Evolutionary conservation across 1,140 invertebrate genomes (phyloP), one percentile per base, ranked within the genome.

Genomic region (Lepeophtheirus salmonis): DNA sequence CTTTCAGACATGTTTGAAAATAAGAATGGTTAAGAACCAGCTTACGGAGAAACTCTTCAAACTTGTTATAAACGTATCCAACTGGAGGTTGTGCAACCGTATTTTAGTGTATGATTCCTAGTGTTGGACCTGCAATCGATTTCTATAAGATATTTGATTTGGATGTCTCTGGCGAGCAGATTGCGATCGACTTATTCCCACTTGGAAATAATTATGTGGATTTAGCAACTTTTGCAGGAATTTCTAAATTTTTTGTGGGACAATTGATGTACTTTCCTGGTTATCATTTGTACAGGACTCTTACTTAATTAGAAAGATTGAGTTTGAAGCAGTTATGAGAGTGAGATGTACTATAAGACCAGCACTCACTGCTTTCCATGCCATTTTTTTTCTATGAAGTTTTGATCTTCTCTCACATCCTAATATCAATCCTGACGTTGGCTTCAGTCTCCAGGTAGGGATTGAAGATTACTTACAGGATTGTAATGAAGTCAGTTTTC

Each of bases 321-420:
- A 95, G 26, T 97, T 98, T 70, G 96, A 99, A 73, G 88, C 96
- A 41, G 95, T 99, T 0, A 92, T 99, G 89, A 78, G 96, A 68
- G 83, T 98, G 60, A 78, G 95, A 3, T 97, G 90, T 69, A 65
- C 64, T 67, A 79, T 83, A 70, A 87, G 95, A 16, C 72, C 98
- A 50, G 78, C 85, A 24, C 91, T 98, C 64, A 90, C 97, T 70
- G 92, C 91, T 64, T 99, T 98, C 78, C 92, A 98, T 75, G 96
- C 95, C 10, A 97, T 97, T 71, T 97, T 97, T 77, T 99, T 98
- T 74, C 92, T 99, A 30, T 78, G 96, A 17, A 97, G 94, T 0
- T 95, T 91, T 2, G 95, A 99, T 75, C 74, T 99, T 16, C 73
- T 99, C 17, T 91, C 89, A 26, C 73, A 98, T 63, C 91, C 96